These are phyloP conservation scores for Bemisia tabaci DNA, from an alignment of 1,140 invertebrate genomes.

Conservation along the genomic window DNA sequence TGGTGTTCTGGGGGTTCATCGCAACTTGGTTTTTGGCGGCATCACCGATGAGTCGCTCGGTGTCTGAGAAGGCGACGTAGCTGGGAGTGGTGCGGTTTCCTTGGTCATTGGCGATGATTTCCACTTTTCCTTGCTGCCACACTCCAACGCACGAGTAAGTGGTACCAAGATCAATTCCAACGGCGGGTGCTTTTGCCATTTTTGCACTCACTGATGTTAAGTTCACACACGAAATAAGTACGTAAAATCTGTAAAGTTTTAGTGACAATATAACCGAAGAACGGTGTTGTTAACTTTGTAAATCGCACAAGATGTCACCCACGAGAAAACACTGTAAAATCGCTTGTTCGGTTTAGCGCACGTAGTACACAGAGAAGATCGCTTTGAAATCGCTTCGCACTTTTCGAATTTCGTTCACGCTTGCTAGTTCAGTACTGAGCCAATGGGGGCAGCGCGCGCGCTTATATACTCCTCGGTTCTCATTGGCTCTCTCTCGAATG, in stretches of 20 bases:
- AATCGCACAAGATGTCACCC: no score
- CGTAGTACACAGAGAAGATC: no score
- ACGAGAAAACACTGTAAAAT: no score
- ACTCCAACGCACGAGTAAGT: conserved; percentile 72
- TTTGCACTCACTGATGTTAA: no score
- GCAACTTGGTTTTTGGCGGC: conserved; percentile 53
- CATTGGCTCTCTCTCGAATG: neutral
- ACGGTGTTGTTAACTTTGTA: no score
- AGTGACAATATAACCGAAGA: no score
- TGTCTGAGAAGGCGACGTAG: conserved; percentile 78
- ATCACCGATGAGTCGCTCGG: conserved; percentile 60
- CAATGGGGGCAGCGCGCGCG: neutral
- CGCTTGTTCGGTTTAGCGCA: no score
- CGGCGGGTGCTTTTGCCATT: conserved; percentile 39
- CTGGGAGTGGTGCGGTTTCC: conserved; percentile 83
- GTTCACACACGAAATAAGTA: no score
- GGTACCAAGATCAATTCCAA: conserved; percentile 65
- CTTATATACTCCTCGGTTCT: neutral
- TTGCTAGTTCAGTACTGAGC: neutral
- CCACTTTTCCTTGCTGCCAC: conserved; percentile 73
- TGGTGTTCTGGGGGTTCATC: conserved; percentile 73
- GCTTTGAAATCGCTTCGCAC: no score
- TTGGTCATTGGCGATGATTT: conserved; percentile 90
- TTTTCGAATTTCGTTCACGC: neutral
- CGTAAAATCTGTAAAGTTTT: no score